Percentiles rank a stretch among this genome's conserved stretches.
Evolutionary conservation across 2,888 invertebrate species (phyloP).

Genomic region (Dryocosmus kuriphilus): DNA sequence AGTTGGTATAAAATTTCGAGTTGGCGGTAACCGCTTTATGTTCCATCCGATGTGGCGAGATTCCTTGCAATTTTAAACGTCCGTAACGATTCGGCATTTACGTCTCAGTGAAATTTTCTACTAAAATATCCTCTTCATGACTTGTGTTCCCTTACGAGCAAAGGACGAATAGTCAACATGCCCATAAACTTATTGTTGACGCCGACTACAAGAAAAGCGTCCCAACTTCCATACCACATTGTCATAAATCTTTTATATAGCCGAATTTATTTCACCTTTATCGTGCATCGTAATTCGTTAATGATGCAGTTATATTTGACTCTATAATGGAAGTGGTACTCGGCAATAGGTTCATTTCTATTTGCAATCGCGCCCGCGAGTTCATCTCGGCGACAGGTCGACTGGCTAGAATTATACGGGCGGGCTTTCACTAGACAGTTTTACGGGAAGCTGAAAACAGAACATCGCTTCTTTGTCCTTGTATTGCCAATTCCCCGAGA

Average conservation of each 20-base stretch:
- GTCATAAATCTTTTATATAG: conserved; percentile 70
- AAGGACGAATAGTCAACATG: conserved; percentile 63
- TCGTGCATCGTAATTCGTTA: conserved; percentile 72
- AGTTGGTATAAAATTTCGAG: conserved; percentile 49
- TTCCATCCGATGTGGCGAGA: conserved; percentile 18
- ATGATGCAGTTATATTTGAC: conserved; percentile 69
- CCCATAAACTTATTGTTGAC: conserved; percentile 69
- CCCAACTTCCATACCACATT: conserved; percentile 50
- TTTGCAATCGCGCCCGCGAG: conserved; percentile 46
- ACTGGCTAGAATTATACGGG: conserved; percentile 8
- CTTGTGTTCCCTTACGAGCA: conserved; percentile 55
- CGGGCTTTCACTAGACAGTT: conserved; percentile 4
- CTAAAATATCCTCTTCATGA: conserved; percentile 31
- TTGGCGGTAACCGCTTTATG: conserved; percentile 47
- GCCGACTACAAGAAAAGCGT: conserved; percentile 46
- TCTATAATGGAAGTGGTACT: conserved; percentile 49
- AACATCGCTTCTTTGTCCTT: not conserved
- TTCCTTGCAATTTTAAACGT: conserved; percentile 35
- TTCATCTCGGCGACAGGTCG: conserved; percentile 15
- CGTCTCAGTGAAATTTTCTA: conserved; percentile 48
- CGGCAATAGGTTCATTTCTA: conserved; percentile 40
- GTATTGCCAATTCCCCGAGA: not conserved
- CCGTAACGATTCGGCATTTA: conserved; percentile 37
- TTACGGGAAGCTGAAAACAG: not conserved
- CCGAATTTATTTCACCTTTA: conserved; percentile 69